phyloP scores from a whole-genome alignment of 2,888 invertebrate species.

The Heliconius ismenius region DNA sequence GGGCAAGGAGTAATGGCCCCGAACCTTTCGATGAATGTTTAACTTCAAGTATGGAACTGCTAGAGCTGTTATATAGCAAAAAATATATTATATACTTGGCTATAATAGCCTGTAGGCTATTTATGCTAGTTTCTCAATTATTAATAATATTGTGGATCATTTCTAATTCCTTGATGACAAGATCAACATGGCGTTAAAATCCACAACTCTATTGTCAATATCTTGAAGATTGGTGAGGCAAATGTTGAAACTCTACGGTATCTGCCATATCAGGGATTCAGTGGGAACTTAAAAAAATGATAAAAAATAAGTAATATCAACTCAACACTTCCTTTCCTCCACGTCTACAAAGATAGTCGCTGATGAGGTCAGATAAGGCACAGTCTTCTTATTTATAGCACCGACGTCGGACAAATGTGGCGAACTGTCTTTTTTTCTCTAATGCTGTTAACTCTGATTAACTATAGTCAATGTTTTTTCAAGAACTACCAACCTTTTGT shows the following conservation, averaged over 20 bases:
- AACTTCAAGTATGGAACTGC: conserved; percentile 45
- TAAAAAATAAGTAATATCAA: conserved; percentile 47
- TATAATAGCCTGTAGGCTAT: too few relatives aligned
- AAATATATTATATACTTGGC: too few relatives aligned
- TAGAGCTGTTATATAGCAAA: conserved; percentile 34
- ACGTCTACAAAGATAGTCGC: conserved; percentile 69
- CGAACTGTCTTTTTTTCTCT: conserved; percentile 62
- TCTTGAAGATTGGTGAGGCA: not conserved
- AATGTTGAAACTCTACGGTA: not conserved
- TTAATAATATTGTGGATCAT: not conserved
- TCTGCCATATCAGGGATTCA: not conserved
- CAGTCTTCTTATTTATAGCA: conserved; percentile 78
- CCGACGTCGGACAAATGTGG: conserved; percentile 77
- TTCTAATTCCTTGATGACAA: not conserved
- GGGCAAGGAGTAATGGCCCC: conserved; percentile 77
- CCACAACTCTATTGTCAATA: not conserved
- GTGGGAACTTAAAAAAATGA: not conserved
- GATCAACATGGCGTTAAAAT: not conserved
- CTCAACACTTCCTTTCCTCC: conserved; percentile 52
- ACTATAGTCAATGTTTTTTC: conserved; percentile 57
- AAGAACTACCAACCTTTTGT: not conserved
- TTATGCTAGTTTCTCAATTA: too few relatives aligned
- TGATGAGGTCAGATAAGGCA: conserved; percentile 76
- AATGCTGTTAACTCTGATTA: conserved; percentile 64
- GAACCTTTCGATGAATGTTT: conserved; percentile 75